phyloP scores from a whole-genome alignment of 2,797 vertebrate species.

The Sebastes trivittatus region DNA sequence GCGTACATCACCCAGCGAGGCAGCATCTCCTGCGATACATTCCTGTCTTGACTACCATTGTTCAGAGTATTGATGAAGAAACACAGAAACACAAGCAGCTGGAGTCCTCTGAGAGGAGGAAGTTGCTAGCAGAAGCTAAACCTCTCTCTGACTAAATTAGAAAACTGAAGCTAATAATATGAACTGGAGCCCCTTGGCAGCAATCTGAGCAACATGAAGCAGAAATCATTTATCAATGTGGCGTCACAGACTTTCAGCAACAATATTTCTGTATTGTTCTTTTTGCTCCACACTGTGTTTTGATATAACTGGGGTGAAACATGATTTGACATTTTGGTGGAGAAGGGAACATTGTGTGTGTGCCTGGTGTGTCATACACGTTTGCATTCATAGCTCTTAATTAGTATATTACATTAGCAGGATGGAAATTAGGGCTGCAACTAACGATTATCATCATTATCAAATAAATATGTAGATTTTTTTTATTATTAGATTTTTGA shows the following conservation, averaged over 20 bases:
- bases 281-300: not conserved
- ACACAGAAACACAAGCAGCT: slow-evolving; percentile 11
- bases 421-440: too few relatives aligned
- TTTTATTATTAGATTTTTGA: not conserved
- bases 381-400: not conserved
- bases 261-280: not conserved
- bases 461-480: too few relatives aligned
- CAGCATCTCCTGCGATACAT: slow-evolving; percentile 22
- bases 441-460: too few relatives aligned
- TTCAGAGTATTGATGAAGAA: slow-evolving; percentile 15
- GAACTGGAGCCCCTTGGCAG: not conserved
- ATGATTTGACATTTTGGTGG: slow-evolving; percentile 14
- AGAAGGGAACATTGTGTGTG: not conserved
- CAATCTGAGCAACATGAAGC: slow-evolving; percentile 16
- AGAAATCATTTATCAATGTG: slow-evolving; percentile 13
- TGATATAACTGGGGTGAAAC: not conserved
- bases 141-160: slow-evolving; percentile 17
- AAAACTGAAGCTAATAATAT: slow-evolving; percentile 24
- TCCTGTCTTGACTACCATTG: slow-evolving; percentile 17
- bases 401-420: not conserved
- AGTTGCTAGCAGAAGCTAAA: not conserved
- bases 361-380: not conserved
- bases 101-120: slow-evolving; percentile 5
- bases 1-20: slow-evolving; percentile 35
- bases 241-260: not conserved